Conservation (phyloP, 2,888 invertebrate genomes). For the Chloroclysta siterata region DNA sequence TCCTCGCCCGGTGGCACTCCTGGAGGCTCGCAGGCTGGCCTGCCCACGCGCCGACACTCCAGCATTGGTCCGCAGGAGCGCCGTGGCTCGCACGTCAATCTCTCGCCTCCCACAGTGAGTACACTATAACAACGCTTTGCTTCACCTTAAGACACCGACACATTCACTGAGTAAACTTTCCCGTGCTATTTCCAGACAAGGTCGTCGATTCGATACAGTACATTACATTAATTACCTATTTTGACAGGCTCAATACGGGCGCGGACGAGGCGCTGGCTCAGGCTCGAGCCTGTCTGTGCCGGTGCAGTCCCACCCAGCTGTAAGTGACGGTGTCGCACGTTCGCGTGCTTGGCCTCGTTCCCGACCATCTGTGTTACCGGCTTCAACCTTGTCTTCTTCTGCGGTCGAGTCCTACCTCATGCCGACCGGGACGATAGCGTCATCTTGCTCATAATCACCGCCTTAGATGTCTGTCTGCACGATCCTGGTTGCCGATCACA, state of each 20-base stretch:
- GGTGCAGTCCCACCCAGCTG: slow-evolving; percentile 88
- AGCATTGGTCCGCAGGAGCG: slow-evolving; percentile 96
- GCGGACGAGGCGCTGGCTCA: slow-evolving; percentile 88
- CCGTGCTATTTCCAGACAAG: slow-evolving; percentile 35
- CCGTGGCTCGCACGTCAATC: slow-evolving; percentile 92
- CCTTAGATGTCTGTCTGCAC: slow-evolving; percentile 70
- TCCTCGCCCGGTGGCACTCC: slow-evolving; percentile 91
- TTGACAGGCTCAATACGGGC: slow-evolving; percentile 85
- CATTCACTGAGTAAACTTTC: slow-evolving; percentile 1
- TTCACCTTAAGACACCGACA: neutral
- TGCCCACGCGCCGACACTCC: slow-evolving; percentile 95
- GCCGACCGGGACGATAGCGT: slow-evolving; percentile 72
- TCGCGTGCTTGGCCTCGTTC: slow-evolving; percentile 66
- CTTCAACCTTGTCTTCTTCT: slow-evolving; percentile 69
- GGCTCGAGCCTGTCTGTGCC: slow-evolving; percentile 94
- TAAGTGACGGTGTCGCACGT: slow-evolving; percentile 81
- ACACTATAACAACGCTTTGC: neutral
- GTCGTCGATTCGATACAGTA: slow-evolving; percentile 56
- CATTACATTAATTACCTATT: slow-evolving; percentile 62
- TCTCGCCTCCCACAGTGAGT: slow-evolving; percentile 95
- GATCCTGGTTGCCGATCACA: slow-evolving; percentile 63
- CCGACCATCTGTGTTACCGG: slow-evolving; percentile 68
- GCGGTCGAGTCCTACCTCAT: slow-evolving; percentile 70
- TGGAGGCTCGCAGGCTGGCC: slow-evolving; percentile 88
- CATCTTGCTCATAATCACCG: slow-evolving; percentile 65